Percentiles rank a stretch among this genome's conserved stretches.
Evolutionary conservation across 2,113 vertebrate species (phyloP).

Genomic region (Paralichthys olivaceus): DNA sequence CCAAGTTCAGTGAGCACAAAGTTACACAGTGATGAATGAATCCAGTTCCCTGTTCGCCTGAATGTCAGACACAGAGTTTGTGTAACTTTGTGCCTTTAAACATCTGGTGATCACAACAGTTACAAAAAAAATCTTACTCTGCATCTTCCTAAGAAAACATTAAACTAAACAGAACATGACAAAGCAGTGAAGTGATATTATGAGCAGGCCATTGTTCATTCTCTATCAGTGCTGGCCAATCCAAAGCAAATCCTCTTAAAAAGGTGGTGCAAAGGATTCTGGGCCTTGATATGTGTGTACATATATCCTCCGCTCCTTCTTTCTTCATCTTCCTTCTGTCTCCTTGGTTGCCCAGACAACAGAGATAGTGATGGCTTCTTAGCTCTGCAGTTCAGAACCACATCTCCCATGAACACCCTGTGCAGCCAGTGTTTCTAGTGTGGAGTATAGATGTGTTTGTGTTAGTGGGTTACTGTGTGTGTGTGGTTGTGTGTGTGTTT

Average conservation of each 20-base stretch:
- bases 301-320: slow-evolving; percentile 14
- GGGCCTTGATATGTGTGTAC: slow-evolving; percentile 19
- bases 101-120: slow-evolving; percentile 1
- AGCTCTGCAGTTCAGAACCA: slow-evolving; percentile 43
- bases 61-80: slow-evolving; percentile 15
- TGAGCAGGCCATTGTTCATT: slow-evolving; percentile 46
- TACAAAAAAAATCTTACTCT: slow-evolving; percentile 8
- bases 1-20: slow-evolving; percentile 8
- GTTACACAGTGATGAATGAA: slow-evolving; percentile 22
- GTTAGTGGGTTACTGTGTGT: slow-evolving; percentile 46
- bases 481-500: slow-evolving; percentile 23
- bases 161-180: slow-evolving; percentile 26
- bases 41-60: slow-evolving; percentile 1
- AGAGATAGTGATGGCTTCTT: slow-evolving; percentile 63
- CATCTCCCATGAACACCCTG: slow-evolving; percentile 52
- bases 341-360: slow-evolving; percentile 39
- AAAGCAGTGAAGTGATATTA: slow-evolving; percentile 27
- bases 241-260: slow-evolving; percentile 23
- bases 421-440: background rate
- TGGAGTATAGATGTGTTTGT: background rate
- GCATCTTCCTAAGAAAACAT: slow-evolving; percentile 25
- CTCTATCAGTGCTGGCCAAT: slow-evolving; percentile 43
- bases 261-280: slow-evolving; percentile 41
- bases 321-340: slow-evolving; percentile 4
- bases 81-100: slow-evolving; percentile 30